These are phyloP conservation scores for Solenodon paradoxus DNA, from an alignment of 2,113 vertebrate genomes.

Conservation along the genomic window DNA sequence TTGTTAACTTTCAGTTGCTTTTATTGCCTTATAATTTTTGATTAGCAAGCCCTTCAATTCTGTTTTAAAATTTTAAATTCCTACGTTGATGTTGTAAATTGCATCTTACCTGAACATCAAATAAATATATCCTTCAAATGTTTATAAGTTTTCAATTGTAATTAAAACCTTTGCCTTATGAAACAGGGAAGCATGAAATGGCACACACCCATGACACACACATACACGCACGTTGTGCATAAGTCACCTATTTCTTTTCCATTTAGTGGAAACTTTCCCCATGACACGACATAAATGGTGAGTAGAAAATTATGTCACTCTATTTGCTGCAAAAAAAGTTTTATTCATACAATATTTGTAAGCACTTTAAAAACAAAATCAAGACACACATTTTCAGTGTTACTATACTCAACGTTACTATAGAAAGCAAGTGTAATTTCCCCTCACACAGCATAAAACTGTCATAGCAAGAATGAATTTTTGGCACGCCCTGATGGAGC, in stretches of 20 bases:
- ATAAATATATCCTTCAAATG: conserved; percentile 19
- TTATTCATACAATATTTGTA: not conserved
- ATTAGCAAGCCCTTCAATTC: not conserved
- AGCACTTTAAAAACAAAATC: not conserved
- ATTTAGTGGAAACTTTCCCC: not conserved
- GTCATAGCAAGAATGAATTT: not conserved
- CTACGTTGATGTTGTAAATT: not conserved
- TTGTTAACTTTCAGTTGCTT: not conserved
- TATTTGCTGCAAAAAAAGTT: not conserved
- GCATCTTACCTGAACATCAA: not conserved
- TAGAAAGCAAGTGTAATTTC: not conserved
- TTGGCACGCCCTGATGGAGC: too few species aligned
- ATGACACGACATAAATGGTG: not conserved
- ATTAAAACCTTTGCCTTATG: not conserved
- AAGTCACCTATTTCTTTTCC: not conserved
- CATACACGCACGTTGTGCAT: not conserved
- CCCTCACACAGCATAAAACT: not conserved
- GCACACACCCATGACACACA: not conserved
- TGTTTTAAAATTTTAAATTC: not conserved
- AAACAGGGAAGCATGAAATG: not conserved
- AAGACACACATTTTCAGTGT: not conserved
- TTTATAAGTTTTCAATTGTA: not conserved
- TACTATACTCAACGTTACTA: not conserved
- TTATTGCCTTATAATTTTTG: conserved; percentile 4
- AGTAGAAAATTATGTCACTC: not conserved